A percentile compares a stretch with the other conserved stretches of the same genome.
Conservation (phyloP, 2,113 vertebrate genomes). For the Zosterops pallidus region DNA sequence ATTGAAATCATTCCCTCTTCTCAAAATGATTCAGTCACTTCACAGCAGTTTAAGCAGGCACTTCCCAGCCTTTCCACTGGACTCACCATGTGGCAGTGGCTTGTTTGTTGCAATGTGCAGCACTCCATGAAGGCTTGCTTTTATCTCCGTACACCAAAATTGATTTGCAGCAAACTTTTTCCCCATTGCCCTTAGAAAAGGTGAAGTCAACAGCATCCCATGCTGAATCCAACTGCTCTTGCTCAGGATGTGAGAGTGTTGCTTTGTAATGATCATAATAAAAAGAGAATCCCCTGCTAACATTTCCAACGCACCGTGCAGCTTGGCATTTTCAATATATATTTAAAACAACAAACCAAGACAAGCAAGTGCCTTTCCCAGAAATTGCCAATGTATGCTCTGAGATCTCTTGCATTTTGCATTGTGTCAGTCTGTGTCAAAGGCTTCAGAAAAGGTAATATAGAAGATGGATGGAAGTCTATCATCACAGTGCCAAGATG, state of each 20-base stretch:
- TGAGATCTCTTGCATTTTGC: conserved; percentile 78
- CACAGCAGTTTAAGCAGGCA: background rate
- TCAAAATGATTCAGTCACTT: background rate
- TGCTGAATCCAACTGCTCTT: background rate
- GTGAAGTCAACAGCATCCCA: background rate
- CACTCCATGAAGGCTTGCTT: background rate
- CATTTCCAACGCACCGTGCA: conserved; percentile 9
- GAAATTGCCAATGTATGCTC: conserved; percentile 76
- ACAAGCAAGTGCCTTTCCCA: conserved; percentile 64
- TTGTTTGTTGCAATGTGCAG: background rate
- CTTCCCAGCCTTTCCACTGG: background rate
- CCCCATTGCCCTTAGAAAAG: conserved; percentile 1
- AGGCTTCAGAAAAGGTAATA: conserved; percentile 84
- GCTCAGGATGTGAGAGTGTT: background rate
- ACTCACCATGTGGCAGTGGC: background rate
- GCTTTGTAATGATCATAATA: conserved; percentile 38
- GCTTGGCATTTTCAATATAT: conserved; percentile 70
- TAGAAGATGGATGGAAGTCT: conserved; percentile 87
- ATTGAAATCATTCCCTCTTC: background rate
- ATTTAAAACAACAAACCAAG: conserved; percentile 77
- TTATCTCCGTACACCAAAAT: background rate
- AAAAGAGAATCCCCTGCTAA: conserved; percentile 58
- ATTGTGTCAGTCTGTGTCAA: conserved; percentile 82
- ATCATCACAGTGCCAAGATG: conserved; percentile 84
- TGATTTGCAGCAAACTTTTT: conserved; percentile 43